Evolutionary conservation across 2,888 invertebrate species (phyloP).

Genomic region (Tolmerus cingulatus): DNA sequence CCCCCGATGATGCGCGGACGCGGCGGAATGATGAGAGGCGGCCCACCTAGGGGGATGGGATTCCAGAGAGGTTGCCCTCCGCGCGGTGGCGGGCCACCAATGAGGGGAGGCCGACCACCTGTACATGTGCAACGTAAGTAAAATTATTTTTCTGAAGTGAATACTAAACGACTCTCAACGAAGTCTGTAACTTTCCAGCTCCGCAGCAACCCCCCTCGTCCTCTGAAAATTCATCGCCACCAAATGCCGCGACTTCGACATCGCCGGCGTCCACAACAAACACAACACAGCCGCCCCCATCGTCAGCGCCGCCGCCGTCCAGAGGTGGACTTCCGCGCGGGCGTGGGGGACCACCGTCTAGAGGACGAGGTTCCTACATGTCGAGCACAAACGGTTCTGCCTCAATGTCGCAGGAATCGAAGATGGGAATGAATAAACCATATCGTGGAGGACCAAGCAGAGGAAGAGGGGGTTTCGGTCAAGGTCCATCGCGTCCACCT

Average conservation of each 20-base stretch:
- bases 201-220: slow-evolving; percentile 43
- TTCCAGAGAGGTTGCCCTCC: slow-evolving; percentile 52
- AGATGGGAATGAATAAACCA: slow-evolving; percentile 55
- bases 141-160: neutral
- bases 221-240: neutral
- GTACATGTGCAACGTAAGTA: slow-evolving; percentile 61
- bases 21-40: slow-evolving; percentile 39
- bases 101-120: slow-evolving; percentile 58
- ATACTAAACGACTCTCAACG: slow-evolving; percentile 30
- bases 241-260: slow-evolving; percentile 58
- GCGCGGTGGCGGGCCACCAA: slow-evolving; percentile 52
- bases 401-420: slow-evolving; percentile 52
- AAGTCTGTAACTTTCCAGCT: slow-evolving; percentile 31
- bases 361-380: slow-evolving; percentile 60
- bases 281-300: slow-evolving; percentile 49
- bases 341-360: slow-evolving; percentile 58
- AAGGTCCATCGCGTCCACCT: slow-evolving; percentile 58
- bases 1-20: slow-evolving; percentile 48
- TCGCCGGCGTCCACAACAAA: slow-evolving; percentile 54
- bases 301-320: slow-evolving; percentile 49
- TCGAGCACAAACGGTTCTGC: slow-evolving; percentile 57
- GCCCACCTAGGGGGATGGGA: slow-evolving; percentile 55
- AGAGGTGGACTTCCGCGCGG: slow-evolving; percentile 57
- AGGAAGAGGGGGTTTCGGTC: slow-evolving; percentile 59
- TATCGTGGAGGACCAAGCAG: slow-evolving; percentile 58